Conservation (phyloP, 2,113 vertebrate species). For the Nothobranchius kuhntae region DNA sequence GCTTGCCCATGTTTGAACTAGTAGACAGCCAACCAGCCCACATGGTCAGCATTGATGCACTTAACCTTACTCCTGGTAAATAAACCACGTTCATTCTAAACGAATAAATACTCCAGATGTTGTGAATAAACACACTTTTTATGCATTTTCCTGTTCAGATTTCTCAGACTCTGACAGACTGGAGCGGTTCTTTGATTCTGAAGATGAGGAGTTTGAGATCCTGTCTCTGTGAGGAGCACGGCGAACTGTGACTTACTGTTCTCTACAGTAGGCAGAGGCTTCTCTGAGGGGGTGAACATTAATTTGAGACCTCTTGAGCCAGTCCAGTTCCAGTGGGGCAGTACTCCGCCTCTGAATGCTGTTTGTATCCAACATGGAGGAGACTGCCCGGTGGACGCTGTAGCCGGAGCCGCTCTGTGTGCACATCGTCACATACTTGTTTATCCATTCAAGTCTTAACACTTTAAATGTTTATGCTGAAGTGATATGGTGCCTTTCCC, state of each 20-base stretch:
- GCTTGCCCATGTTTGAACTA: conserved; percentile 94
- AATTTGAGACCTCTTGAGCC: conserved; percentile 56
- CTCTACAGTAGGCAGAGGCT: conserved; percentile 30
- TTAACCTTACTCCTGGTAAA: conserved; percentile 95
- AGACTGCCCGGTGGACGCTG: conserved; percentile 57
- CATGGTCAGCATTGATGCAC: conserved; percentile 87
- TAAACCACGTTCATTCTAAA: background rate
- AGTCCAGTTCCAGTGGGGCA: conserved; percentile 58
- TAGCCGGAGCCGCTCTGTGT: conserved; percentile 65
- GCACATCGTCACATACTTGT: conserved; percentile 65
- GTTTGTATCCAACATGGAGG: conserved; percentile 44
- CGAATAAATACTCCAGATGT: background rate
- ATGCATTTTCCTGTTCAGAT: conserved; percentile 73
- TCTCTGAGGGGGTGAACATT: conserved; percentile 54
- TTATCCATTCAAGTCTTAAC: conserved; percentile 80
- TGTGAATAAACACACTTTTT: background rate
- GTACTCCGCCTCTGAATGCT: conserved; percentile 65
- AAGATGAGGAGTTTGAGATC: conserved; percentile 99
- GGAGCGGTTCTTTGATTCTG: conserved; percentile 97
- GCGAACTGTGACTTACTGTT: conserved; percentile 39
- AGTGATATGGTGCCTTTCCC: conserved; percentile 81
- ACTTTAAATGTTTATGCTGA: conserved; percentile 75
- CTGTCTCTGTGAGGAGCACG: conserved; percentile 87
- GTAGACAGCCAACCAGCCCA: conserved; percentile 93
- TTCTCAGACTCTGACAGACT: conserved; percentile 91